These are phyloP conservation scores for Hemicrepidius hirtus DNA, from an alignment of 2,888 invertebrate species.

Conservation along the genomic window DNA sequence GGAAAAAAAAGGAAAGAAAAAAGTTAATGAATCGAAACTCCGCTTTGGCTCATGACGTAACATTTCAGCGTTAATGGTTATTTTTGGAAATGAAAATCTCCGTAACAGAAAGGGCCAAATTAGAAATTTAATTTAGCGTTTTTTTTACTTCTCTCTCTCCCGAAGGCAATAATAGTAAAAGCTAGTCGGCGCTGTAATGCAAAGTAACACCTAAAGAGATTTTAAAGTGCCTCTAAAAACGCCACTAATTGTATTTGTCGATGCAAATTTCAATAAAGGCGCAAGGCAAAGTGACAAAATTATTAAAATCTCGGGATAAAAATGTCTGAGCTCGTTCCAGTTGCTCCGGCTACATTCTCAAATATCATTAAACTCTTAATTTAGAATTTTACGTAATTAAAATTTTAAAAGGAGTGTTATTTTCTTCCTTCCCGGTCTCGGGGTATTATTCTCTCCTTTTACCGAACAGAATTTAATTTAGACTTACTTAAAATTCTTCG, in stretches of 20 bases:
- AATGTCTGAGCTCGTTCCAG: conserved; percentile 49
- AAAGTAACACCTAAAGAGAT: conserved; percentile 50
- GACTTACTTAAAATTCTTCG: conserved; percentile 44
- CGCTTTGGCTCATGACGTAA: conserved; percentile 2
- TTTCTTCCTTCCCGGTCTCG: conserved; percentile 38
- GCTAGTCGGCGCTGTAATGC: conserved; percentile 43
- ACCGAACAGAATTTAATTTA: conserved; percentile 46
- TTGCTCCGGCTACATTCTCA: conserved; percentile 49
- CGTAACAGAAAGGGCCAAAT: conserved; percentile 20
- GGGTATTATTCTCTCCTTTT: conserved; percentile 24
- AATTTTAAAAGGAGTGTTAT: conserved; percentile 54
- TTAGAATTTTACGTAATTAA: conserved; percentile 55
- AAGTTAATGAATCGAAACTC: conserved; percentile 16
- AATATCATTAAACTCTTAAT: conserved; percentile 56
- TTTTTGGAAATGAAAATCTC: conserved; percentile 19
- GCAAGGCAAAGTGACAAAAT: conserved; percentile 52
- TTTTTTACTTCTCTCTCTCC: conserved; percentile 13
- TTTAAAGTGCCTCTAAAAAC: conserved; percentile 52
- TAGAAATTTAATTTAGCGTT: conserved; percentile 29
- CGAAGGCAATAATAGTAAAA: conserved; percentile 40
- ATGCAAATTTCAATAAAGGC: conserved; percentile 54
- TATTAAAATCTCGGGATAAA: conserved; percentile 52
- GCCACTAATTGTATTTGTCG: conserved; percentile 54
- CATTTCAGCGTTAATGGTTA: conserved; percentile 14
- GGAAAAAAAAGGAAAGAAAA: neutral